Base-by-base conservation (phyloP, 2,888 invertebrate genomes). In the Monopis laevigella region DNA sequence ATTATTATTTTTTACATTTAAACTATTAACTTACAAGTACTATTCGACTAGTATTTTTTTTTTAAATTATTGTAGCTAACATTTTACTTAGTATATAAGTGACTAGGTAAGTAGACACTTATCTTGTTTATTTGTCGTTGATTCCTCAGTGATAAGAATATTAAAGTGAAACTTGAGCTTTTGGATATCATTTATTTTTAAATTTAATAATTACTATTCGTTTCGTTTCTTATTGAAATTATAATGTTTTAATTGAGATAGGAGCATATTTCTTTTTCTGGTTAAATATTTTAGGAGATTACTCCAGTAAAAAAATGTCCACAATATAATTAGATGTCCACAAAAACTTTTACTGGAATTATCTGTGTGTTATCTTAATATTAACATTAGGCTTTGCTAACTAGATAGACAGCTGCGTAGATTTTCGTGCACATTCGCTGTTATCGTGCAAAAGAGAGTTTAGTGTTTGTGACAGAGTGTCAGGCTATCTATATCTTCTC, bases 401-500 rank as follows among this genome's bases (percentile, higher is more conserved):
- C 78, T 78, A 78, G 65, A 72, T 67, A 77, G 74, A 75, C 59
- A 75, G 78, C 78, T 73, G 77, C 73, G 10, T 74, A 75, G 73
- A 70, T 64, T 68, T 34, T 66, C 80, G 80, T 80, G 80, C 78
- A 75, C 77, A 78, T 80, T 80, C 78, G 78, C 77, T 71, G n/a
- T 27, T 73, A 68, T 77, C 78, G 78, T 80, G 78, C 78, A 80
- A 67, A 62, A 74, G 65, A 74, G 60, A 70, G 57, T 64, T 72
- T 56, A 63, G 74, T 74, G 74, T 59, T 75, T 64, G 74, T 75
- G 77, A 66, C 59, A 59, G 59, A 53, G 57, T 65, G 68, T 73
- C 66, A 66, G 65, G 68, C 71, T 66, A 62, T 69, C 78, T 75
- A 78, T 77, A 78, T 78, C 78, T 78, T 75, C 78, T 39, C 41